Base-by-base conservation (phyloP, 2,888 invertebrate genomes). In the Lydus trimaculatus region DNA sequence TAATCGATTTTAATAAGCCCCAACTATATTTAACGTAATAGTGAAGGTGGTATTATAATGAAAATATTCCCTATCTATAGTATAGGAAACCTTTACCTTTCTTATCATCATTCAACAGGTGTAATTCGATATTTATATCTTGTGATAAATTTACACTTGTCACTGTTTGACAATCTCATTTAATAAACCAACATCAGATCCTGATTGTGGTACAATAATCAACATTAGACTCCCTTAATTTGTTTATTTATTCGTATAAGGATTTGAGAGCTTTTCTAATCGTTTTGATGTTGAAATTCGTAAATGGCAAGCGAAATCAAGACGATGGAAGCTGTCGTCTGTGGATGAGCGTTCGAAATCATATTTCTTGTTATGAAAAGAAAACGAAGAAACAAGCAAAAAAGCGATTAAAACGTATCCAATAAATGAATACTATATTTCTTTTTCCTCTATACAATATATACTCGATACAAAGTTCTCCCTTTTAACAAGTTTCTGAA, bases 401-500 rank as follows among this genome's bases (percentile, higher is more conserved):
- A 1, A 17, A 56, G 11, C 25, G 56, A 33, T 59, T 59, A 69
- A 66, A 69, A 64, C 62, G 62, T 64, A 70, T 70, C 64, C 64
- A 48, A 70, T 66, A 70, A 70, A 70, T 70, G 70, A 70, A 66
- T 70, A 70, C 70, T 64, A 66, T 36, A 9, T 31, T 25, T 70
- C 33, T 33, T 36, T n/a, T n/a, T n/a, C n/a, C n/a, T n/a, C n/a
- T n/a, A n/a, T n/a, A n/a, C n/a, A n/a, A n/a, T n/a, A n/a, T n/a
- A n/a, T n/a, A n/a, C 25, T 31, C 69, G 64, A 70, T 66, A 66
- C 70, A 64, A 67, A 72, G 72, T 71, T 65, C 70, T 73, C 72
- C 74, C 74, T 75, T 75, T 76, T 74, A 75, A 76, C 75, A 73
- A 76, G 74, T 75, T 76, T 78, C 78, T 75, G 78, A 80, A 81